Conservation (phyloP, 2,888 invertebrate species). For the Disparrhopalites patrizii region DNA sequence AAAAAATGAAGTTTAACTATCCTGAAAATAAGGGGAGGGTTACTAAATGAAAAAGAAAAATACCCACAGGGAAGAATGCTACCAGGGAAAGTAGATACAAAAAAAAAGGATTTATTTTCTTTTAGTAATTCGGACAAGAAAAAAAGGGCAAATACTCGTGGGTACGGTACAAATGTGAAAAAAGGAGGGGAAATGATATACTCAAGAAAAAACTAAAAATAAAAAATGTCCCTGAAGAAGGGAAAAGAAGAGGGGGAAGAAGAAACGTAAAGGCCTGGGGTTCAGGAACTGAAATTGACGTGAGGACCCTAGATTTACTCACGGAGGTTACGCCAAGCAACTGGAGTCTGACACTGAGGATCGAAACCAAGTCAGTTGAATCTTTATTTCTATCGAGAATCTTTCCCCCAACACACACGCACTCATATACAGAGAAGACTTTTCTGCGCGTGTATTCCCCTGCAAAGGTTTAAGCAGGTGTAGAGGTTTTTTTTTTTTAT, state of each 20-base stretch:
- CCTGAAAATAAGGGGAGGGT: too few species aligned
- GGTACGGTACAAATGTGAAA: neutral
- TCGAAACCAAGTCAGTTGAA: conserved; percentile 23
- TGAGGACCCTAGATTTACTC: conserved; percentile 1
- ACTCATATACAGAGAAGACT: too few species aligned
- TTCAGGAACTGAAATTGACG: conserved; percentile 11
- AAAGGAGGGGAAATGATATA: neutral
- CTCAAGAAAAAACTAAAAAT: neutral
- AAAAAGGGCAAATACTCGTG: neutral
- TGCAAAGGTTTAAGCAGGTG: neutral
- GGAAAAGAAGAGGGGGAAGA: neutral
- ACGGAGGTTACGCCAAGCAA: conserved; percentile 9
- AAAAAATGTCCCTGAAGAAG: neutral
- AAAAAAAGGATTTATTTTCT: too few species aligned
- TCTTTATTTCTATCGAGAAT: conserved; percentile 16
- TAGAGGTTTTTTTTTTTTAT: neutral
- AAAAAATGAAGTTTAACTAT: too few species aligned
- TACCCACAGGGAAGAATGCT: too few species aligned
- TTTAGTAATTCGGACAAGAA: too few species aligned
- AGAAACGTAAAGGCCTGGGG: neutral
- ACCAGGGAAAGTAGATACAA: too few species aligned
- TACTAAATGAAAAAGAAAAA: too few species aligned
- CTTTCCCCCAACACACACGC: conserved; percentile 14
- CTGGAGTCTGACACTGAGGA: conserved; percentile 25
- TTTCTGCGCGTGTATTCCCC: conserved; percentile 14